Evolutionary conservation across 64 coral and sea anemone genomes (phyloP).

Genomic region (Montipora efflorescens): DNA sequence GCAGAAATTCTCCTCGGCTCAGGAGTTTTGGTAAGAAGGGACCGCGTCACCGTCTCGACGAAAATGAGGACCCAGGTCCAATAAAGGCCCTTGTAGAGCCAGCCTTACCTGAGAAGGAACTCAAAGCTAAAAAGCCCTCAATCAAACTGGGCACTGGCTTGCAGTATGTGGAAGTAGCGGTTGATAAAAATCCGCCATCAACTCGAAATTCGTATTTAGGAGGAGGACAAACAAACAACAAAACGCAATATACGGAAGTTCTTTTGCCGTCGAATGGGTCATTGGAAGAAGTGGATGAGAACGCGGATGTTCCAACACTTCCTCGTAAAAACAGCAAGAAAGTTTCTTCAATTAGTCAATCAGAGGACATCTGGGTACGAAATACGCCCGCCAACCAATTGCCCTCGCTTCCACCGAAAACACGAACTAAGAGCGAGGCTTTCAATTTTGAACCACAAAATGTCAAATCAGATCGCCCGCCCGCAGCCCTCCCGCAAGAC

Average conservation of each 20-base stretch:
- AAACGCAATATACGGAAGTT: slow-evolving; percentile 66
- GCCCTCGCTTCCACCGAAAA: slow-evolving; percentile 28
- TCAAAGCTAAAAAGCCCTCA: slow-evolving; percentile 25
- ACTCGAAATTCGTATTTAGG: slow-evolving; percentile 5
- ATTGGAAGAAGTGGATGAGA: background rate
- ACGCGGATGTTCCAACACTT: slow-evolving; percentile 3
- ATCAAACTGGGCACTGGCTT: slow-evolving; percentile 22
- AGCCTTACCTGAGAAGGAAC: slow-evolving; percentile 6
- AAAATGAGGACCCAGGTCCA: background rate
- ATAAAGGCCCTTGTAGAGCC: slow-evolving; percentile 7
- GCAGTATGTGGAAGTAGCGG: slow-evolving; percentile 70
- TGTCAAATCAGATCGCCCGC: background rate
- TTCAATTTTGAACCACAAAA: background rate
- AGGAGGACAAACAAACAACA: background rate
- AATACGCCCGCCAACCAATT: slow-evolving; percentile 23
- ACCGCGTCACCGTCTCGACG: background rate
- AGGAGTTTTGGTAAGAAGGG: slow-evolving; percentile 69
- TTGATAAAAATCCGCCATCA: slow-evolving; percentile 18
- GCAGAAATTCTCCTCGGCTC: slow-evolving; percentile 31
- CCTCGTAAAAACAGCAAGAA: slow-evolving; percentile 22
- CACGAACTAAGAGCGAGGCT: background rate
- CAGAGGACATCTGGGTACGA: slow-evolving; percentile 60
- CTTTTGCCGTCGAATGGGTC: background rate
- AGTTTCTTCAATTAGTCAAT: background rate
- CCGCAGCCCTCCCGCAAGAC: background rate